A percentile compares a stretch with the other conserved stretches of the same genome.
These are phyloP conservation scores for Norana najaformis DNA, from an alignment of 2,888 invertebrate species.

Conservation along the genomic window DNA sequence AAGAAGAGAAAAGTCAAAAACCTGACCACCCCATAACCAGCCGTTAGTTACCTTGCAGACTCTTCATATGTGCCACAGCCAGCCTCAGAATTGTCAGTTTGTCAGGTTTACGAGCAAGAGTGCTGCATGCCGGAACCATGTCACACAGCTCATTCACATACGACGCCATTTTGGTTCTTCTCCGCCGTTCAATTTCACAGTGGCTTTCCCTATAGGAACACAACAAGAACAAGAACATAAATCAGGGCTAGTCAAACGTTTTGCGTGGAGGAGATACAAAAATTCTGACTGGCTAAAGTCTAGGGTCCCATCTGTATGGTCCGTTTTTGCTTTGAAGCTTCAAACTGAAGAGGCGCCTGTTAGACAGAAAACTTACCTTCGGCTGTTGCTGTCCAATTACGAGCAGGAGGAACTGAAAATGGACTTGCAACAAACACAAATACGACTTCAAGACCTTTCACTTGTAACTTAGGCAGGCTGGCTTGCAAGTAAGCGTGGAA, in stretches of 20 bases:
- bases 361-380: too few species aligned
- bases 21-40: neutral
- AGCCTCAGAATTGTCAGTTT: constrained; percentile 95
- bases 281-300: too few species aligned
- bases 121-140: constrained; percentile 98
- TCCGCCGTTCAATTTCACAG: constrained; percentile 94
- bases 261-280: too few species aligned
- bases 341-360: too few species aligned
- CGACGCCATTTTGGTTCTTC: constrained; percentile 98
- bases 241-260: neutral
- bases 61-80: constrained; percentile 99
- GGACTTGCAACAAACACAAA: too few species aligned
- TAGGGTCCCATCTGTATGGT: too few species aligned
- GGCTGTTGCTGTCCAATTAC: too few species aligned
- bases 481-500: too few species aligned
- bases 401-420: too few species aligned
- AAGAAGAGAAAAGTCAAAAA: neutral
- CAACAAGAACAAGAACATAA: neutral
- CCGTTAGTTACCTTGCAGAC: constrained; percentile 77
- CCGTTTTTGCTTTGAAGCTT: too few species aligned
- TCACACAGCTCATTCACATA: constrained; percentile 98
- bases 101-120: constrained; percentile 94
- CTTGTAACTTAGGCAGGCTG: too few species aligned
- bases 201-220: constrained; percentile 83
- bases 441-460: too few species aligned